Evolutionary conservation across 2,888 invertebrate genomes (phyloP), one percentile per base, ranked within the genome.

Genomic region (Pemphredon lugubris): DNA sequence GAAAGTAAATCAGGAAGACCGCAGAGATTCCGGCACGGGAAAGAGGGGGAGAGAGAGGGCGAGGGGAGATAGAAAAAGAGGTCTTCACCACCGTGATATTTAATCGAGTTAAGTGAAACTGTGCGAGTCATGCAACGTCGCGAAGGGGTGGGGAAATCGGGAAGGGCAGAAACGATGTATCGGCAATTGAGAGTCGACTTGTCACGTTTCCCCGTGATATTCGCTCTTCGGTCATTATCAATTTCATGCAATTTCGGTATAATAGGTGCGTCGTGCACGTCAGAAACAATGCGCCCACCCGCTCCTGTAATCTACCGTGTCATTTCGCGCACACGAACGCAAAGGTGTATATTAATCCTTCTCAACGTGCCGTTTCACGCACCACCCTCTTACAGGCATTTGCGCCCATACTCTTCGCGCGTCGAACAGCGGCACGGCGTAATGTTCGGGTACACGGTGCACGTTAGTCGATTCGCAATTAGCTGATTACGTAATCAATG

Each of bases 41-140:
- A 69, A 65, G 51, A 44, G 57, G 57, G 34, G 60, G 34, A 23
- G 59, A 64, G 55, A 60, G 58, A 54, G 39, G 47, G 50, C 48
- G 48, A 58, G 48, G 63, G 44, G 57, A 60, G 71, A 66, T 40
- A 18, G 20, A 21, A 51, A 54, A 63, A 55, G 51, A 63, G 53
- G 48, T 58, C 71, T 75, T 72, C 68, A 75, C 64, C 64, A n/a
- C 74, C 71, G 74, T 55, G 75, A 60, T n/a, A n/a, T 79, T 79
- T 79, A 79, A 79, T 79, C 79, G 77, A 79, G 77, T 79, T 79
- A 79, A 79, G 79, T 79, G 79, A 77, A 79, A 77, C 73, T 72
- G 75, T 61, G 75, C 78, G 75, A 73, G 67, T 69, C 75, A 42
- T 67, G 68, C 64, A 59, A 51, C 64, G 54, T 32, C 16, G 48